Percentiles rank a stretch among this genome's conserved stretches.
Evolutionary conservation across 2,888 invertebrate genomes (phyloP).

Genomic region (Amitus sp.): DNA sequence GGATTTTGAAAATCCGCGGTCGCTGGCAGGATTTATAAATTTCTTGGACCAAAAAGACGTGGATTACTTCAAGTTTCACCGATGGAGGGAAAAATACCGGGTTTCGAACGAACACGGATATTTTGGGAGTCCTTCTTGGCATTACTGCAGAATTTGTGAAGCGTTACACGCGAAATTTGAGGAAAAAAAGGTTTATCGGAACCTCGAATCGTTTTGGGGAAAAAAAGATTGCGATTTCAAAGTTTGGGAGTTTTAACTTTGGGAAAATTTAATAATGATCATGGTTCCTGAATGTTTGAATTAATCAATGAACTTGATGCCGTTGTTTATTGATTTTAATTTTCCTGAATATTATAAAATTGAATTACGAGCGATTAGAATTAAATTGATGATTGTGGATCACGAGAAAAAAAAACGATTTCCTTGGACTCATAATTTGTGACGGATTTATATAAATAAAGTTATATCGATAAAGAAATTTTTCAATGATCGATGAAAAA

Average conservation of each 20-base stretch:
- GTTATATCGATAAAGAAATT: not conserved
- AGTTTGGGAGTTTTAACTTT: not conserved
- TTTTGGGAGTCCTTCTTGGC: constrained; percentile 70
- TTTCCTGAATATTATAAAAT: no score
- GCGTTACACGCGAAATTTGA: constrained; percentile 73
- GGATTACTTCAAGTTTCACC: constrained; percentile 67
- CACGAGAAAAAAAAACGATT: no score
- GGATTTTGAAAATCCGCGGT: constrained; percentile 67
- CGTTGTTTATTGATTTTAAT: no score
- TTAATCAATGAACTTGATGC: no score
- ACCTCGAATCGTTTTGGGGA: constrained; percentile 65
- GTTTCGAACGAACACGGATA: constrained; percentile 76
- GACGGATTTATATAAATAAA: no score
- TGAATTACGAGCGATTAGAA: no score
- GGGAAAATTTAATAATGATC: no score
- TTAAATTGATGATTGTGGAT: no score
- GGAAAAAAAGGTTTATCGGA: constrained; percentile 60
- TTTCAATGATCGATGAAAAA: not conserved
- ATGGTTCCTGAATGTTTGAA: no score
- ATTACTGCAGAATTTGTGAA: constrained; percentile 75
- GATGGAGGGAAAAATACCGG: constrained; percentile 71
- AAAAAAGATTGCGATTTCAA: constrained; percentile 48
- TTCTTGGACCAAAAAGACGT: constrained; percentile 65
- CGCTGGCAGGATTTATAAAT: constrained; percentile 69
- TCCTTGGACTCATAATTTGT: no score